phyloP scores from a whole-genome alignment of 2,888 invertebrate species.

The Scaptomyza tumidula region DNA sequence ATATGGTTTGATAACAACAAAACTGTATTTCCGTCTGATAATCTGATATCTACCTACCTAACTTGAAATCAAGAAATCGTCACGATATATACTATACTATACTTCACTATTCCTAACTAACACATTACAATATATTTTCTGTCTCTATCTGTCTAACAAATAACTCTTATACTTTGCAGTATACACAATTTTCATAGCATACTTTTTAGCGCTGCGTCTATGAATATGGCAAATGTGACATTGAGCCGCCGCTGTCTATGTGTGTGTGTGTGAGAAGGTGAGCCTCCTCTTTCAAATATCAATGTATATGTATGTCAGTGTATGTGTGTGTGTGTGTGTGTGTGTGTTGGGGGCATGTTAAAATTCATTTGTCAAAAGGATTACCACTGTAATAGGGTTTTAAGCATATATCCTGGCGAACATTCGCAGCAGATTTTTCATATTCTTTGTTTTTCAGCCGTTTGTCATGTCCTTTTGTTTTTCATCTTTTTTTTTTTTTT shows the following conservation, averaged over 20 bases:
- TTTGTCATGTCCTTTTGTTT: conserved; percentile 54
- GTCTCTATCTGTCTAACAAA: no score
- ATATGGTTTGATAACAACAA: no score
- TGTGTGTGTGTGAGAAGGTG: conserved; percentile 39
- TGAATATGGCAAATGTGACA: conserved; percentile 34
- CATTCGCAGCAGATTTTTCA: conserved; percentile 39
- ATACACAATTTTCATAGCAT: conserved; percentile 65
- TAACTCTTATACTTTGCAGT: not conserved
- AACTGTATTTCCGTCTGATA: no score
- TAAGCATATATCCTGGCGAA: conserved; percentile 65
- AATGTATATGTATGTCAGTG: no score
- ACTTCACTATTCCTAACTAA: no score
- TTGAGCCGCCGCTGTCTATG: conserved; percentile 40
- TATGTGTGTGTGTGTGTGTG: conserved; percentile 23
- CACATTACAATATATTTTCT: no score
- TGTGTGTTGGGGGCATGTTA: conserved; percentile 56
- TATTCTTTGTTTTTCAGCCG: conserved; percentile 27
- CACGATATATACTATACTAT: no score
- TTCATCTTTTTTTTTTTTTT: conserved; percentile 24
- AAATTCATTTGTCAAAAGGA: conserved; percentile 80
- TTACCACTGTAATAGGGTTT: conserved; percentile 80
- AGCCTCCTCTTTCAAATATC: conserved; percentile 16
- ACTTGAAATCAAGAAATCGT: no score
- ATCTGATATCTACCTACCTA: no score
- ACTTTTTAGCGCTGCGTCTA: conserved; percentile 63